phyloP scores from a whole-genome alignment of 2,888 invertebrate genomes.

The Taphrorychus bicolor region DNA sequence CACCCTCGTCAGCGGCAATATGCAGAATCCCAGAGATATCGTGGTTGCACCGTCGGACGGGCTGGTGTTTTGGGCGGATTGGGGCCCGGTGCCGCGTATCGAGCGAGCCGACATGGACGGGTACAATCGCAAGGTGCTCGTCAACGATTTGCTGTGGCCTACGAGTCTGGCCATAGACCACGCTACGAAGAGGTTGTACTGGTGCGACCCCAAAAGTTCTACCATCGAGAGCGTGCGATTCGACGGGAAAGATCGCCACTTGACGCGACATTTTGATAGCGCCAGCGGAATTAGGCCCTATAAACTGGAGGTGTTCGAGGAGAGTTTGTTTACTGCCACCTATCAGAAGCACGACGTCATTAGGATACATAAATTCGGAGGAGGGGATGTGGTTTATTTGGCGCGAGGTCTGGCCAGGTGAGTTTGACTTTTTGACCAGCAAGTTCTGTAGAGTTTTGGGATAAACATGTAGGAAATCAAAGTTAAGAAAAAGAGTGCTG shows the following conservation, averaged over 20 bases:
- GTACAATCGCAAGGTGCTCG: constrained; percentile 57
- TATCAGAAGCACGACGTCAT: constrained; percentile 69
- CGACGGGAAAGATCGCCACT: constrained; percentile 72
- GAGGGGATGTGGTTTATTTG: constrained; percentile 40
- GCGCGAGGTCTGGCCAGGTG: constrained; percentile 29
- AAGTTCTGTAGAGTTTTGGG: too few relatives aligned
- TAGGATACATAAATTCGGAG: constrained; percentile 72
- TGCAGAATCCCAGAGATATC: constrained; percentile 73
- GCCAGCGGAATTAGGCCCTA: constrained; percentile 70
- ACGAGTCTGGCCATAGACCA: constrained; percentile 79
- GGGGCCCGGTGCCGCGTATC: constrained; percentile 71
- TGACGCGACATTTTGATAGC: constrained; percentile 65
- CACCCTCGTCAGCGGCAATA: constrained; percentile 62
- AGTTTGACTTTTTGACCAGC: too few relatives aligned
- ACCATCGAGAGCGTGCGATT: constrained; percentile 73
- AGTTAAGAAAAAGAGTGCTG: too few relatives aligned
- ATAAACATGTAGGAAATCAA: neutral
- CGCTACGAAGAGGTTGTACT: constrained; percentile 78
- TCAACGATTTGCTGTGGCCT: constrained; percentile 74
- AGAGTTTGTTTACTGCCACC: constrained; percentile 71
- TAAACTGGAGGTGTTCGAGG: constrained; percentile 78
- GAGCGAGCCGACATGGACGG: constrained; percentile 74
- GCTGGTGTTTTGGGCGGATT: constrained; percentile 79
- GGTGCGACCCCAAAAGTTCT: constrained; percentile 82
- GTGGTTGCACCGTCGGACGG: constrained; percentile 71